These are phyloP conservation scores for Seriola rivoliana DNA, from an alignment of 2,113 vertebrate genomes.

Conservation along the genomic window DNA sequence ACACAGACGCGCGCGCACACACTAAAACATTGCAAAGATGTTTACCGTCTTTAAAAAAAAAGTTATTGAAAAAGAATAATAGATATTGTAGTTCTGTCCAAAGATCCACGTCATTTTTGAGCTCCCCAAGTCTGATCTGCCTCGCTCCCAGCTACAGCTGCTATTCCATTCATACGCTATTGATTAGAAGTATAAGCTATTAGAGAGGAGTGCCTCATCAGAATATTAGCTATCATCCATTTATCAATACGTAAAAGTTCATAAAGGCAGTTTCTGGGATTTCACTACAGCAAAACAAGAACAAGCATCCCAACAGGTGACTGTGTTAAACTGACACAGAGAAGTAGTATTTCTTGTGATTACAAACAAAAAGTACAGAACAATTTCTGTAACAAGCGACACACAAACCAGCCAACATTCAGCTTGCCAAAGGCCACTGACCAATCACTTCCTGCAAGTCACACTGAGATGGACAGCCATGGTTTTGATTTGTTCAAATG, in stretches of 20 bases:
- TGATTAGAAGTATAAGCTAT: slow-evolving; percentile 41
- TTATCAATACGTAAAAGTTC: slow-evolving; percentile 22
- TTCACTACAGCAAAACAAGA: slow-evolving; percentile 48
- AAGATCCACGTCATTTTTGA: slow-evolving; percentile 62
- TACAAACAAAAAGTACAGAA: slow-evolving; percentile 41
- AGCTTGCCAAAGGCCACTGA: slow-evolving; percentile 69
- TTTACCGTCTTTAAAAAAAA: slow-evolving; percentile 49
- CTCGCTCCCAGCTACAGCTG: slow-evolving; percentile 64
- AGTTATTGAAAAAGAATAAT: slow-evolving; percentile 61
- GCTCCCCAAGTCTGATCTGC: slow-evolving; percentile 60
- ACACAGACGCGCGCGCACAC: slow-evolving; percentile 72
- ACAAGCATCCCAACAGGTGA: slow-evolving; percentile 46
- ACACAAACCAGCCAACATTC: slow-evolving; percentile 61
- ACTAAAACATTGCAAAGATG: slow-evolving; percentile 75
- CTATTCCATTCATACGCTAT: slow-evolving; percentile 41
- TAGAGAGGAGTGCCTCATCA: slow-evolving; percentile 31
- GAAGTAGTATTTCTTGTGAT: slow-evolving; percentile 27
- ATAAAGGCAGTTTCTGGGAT: slow-evolving; percentile 67
- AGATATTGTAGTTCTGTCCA: slow-evolving; percentile 72
- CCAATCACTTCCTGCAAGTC: slow-evolving; percentile 35
- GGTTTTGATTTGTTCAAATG: slow-evolving; percentile 53
- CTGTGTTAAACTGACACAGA: slow-evolving; percentile 48
- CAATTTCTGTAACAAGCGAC: slow-evolving; percentile 19
- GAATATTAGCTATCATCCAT: slow-evolving; percentile 32
- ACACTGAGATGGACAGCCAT: slow-evolving; percentile 43